Evolutionary conservation across 2,888 invertebrate species (phyloP), one percentile per base, ranked within the genome.

Genomic region (Sarcophaga caerulescens): DNA sequence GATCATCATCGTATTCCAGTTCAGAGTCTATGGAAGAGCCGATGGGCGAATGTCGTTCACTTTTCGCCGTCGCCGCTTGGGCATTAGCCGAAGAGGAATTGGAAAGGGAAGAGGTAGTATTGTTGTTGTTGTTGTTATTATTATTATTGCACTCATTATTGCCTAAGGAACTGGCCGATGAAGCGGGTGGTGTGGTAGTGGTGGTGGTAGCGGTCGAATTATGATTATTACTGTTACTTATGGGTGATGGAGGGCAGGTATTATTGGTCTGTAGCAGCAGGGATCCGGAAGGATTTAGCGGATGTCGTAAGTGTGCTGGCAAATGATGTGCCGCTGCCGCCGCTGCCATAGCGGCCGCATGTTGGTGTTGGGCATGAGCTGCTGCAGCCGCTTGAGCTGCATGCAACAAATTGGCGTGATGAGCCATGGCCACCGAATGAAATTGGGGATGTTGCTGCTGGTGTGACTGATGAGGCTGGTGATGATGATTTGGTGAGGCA

Each of bases 1-100:
- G 45, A 23, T 89, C 89, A 75, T 92, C 91, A 76, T 93, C 93
- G 88, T 93, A 93, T 83, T 93, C 93, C 86, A 93, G 85, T 87
- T 93, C 93, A 8, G 93, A 93, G 87, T 93, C 93, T 76, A 92
- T 91, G 52, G 93, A 92, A 62, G 93, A 93, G 88, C 93, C 93
- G 73, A 93, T 91, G 65, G 93, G 93, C 83, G 93, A 93, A 81
- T 93, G 92, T 2, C 93, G 91, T 88, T 93, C 93, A 84, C 91
- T 91, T 89, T 93, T 93, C 74, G 93, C 89, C 83, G 89, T 84
- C 75, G 87, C 59, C 17, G 78, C 75, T 23, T 84, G 76, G 6
- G 69, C 4, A 52, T 14, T 17, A 17, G 52, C 12, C 6, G 85
- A 71, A 5, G 81, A 81, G 65, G 87, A 85, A 59, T 86, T 87